phyloP scores from a whole-genome alignment of 2,888 invertebrate species.

The Chloromyia formosa region DNA sequence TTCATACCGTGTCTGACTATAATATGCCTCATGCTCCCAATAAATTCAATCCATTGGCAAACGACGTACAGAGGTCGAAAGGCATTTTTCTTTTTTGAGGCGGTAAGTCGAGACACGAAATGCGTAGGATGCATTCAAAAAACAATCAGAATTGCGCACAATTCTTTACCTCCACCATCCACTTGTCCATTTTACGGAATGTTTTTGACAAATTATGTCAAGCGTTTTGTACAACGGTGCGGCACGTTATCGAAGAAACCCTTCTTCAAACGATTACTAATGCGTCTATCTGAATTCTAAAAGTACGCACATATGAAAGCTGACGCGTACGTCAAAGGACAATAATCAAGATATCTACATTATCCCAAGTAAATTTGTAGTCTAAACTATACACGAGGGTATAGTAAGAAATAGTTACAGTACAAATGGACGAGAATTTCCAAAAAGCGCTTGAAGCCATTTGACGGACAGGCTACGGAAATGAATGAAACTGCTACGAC shows the following conservation, averaged over 20 bases:
- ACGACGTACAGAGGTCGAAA: neutral
- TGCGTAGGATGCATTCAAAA: too few species aligned
- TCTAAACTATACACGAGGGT: slow-evolving; percentile 43
- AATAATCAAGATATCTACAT: slow-evolving; percentile 31
- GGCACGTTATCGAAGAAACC: slow-evolving; percentile 37
- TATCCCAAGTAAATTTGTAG: slow-evolving; percentile 31
- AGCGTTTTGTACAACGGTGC: slow-evolving; percentile 24
- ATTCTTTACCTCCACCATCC: neutral
- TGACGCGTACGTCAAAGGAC: neutral
- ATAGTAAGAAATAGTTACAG: slow-evolving; percentile 9
- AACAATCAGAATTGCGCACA: too few species aligned
- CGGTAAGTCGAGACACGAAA: too few species aligned
- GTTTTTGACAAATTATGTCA: slow-evolving; percentile 44
- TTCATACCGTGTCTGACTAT: slow-evolving; percentile 1
- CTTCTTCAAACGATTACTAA: neutral
- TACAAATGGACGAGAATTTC: slow-evolving; percentile 10
- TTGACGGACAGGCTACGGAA: slow-evolving; percentile 44
- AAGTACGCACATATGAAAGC: neutral
- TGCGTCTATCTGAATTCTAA: neutral
- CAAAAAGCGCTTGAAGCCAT: slow-evolving; percentile 12
- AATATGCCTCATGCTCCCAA: slow-evolving; percentile 1
- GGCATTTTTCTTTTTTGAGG: neutral
- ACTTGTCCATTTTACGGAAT: slow-evolving; percentile 21
- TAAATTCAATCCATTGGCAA: neutral
- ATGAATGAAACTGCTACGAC: slow-evolving; percentile 39